Percentiles rank a stretch among this genome's conserved stretches.
Evolutionary conservation across 1,140 invertebrate genomes (phyloP).

Genomic region (Schmidtea mediterranea): DNA sequence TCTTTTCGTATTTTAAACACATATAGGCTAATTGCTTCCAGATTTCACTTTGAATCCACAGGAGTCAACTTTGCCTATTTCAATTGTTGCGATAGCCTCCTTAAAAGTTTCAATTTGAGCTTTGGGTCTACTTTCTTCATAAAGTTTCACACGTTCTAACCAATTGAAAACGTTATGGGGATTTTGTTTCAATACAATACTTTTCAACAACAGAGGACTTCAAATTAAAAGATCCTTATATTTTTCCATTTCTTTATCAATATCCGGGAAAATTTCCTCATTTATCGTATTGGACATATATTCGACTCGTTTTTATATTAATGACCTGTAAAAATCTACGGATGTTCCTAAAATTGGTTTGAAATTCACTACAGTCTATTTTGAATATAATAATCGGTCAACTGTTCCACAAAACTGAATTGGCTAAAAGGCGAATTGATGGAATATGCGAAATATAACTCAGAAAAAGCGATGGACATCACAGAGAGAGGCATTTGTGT

Average conservation of each 20-base stretch:
- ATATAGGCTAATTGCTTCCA: conserved; percentile 96
- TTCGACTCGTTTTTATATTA: conserved; percentile 53
- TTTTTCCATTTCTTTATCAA: conserved; percentile 57
- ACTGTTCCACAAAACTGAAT: too few relatives aligned
- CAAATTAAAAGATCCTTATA: conserved; percentile 86
- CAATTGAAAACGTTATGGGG: conserved; percentile 96
- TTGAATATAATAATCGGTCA: too few relatives aligned
- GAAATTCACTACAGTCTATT: conserved; percentile 77
- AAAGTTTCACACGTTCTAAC: conserved; percentile 77
- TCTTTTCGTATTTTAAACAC: conserved; percentile 70
- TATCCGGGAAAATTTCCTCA: conserved; percentile 73
- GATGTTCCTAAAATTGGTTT: conserved; percentile 97
- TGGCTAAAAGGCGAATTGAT: too few relatives aligned
- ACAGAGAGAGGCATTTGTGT: too few relatives aligned
- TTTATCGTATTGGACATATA: conserved; percentile 10
- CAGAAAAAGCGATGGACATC: too few relatives aligned
- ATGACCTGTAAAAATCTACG: conserved; percentile 86
- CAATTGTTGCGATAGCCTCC: conserved; percentile 86
- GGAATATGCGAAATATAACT: too few relatives aligned
- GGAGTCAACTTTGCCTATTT: conserved; percentile 61
- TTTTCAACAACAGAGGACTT: conserved; percentile 66
- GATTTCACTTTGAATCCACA: conserved; percentile 68
- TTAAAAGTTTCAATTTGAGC: conserved; percentile 55
- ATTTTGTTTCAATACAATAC: conserved; percentile 57
- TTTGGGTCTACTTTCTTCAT: conserved; percentile 17